Evolutionary conservation across 1,140 invertebrate genomes (phyloP).

Genomic region (Tetragnatha versicolor): DNA sequence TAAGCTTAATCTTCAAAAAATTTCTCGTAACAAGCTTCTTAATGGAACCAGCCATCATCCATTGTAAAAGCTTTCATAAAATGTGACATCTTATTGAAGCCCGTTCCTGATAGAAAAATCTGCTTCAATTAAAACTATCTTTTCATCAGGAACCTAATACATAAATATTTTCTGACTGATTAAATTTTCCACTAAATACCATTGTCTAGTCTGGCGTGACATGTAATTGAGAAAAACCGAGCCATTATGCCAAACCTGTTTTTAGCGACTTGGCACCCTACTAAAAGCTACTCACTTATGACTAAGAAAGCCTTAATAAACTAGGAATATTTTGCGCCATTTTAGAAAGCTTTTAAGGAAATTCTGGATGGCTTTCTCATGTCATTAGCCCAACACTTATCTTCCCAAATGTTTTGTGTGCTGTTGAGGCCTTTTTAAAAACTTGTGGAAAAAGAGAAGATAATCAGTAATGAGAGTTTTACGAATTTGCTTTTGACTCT

Average conservation of each 20-base stretch:
- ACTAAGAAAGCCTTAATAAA: conserved; percentile 20
- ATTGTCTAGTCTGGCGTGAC: not conserved
- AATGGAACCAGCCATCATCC: no score
- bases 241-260: not conserved
- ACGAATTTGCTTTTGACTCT: not conserved
- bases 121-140: not conserved
- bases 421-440: not conserved
- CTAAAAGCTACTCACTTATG: not conserved
- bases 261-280: not conserved
- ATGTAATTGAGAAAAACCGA: not conserved
- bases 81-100: not conserved
- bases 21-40: no score
- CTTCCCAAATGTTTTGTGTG: conserved; percentile 1
- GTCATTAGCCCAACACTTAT: conserved; percentile 9
- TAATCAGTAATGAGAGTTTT: conserved; percentile 27
- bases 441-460: not conserved
- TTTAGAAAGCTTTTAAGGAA: conserved; percentile 25
- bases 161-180: conserved; percentile 17
- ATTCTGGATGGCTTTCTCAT: conserved; percentile 7
- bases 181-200: conserved; percentile 15
- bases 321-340: not conserved
- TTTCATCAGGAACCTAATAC: conserved; percentile 1
- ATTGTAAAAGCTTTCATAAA: no score
- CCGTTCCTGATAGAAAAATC: not conserved
- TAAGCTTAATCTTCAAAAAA: no score